Evolutionary conservation across 2,113 vertebrate species (phyloP).

Genomic region (Rhineura floridana): DNA sequence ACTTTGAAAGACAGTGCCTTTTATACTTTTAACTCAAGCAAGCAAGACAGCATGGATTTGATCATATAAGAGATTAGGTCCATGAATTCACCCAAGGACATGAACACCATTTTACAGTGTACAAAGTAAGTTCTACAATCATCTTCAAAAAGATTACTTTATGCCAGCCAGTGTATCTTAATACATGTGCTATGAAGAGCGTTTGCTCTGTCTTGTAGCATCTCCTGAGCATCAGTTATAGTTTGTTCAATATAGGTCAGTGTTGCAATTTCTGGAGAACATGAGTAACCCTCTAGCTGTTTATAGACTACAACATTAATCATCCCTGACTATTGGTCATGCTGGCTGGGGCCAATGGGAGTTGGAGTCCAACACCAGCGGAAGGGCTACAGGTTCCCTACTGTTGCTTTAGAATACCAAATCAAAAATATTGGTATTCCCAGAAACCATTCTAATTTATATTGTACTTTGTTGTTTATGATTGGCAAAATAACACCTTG

Average conservation of each 20-base stretch:
- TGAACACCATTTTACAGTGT: background rate
- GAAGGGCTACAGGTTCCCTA: too few species aligned
- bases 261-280: background rate
- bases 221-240: background rate
- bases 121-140: background rate
- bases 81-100: too few species aligned
- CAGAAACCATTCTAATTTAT: background rate
- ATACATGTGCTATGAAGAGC: constrained; percentile 13
- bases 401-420: background rate
- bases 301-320: too few species aligned
- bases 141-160: background rate
- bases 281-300: too few species aligned
- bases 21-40: background rate
- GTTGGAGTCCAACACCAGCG: too few species aligned
- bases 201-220: constrained; percentile 10
- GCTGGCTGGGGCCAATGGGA: too few species aligned
- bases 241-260: background rate
- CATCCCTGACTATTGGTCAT: too few species aligned
- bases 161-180: background rate
- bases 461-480: too few species aligned
- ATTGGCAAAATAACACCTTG: too few species aligned
- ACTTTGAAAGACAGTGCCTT: background rate
- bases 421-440: background rate
- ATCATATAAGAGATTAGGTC: background rate
- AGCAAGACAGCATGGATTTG: background rate